A percentile compares a stretch with the other conserved stretches of the same genome.
phyloP scores from a whole-genome alignment of 2,113 vertebrate genomes.

The Elgaria multicarinata region DNA sequence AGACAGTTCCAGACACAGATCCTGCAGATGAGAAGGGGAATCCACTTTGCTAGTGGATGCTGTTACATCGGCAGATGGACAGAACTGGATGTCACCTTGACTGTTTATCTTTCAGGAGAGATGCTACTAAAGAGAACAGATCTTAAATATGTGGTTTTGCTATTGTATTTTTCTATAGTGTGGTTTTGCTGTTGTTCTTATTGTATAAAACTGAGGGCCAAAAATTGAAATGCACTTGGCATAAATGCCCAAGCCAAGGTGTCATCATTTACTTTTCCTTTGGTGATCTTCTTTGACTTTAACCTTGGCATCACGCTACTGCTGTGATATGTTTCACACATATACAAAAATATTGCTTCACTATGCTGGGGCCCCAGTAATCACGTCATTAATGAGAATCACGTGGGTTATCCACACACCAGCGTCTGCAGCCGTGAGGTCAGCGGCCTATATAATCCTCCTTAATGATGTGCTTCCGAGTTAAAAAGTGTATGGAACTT shows the following conservation, averaged over 20 bases:
- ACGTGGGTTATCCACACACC: background rate
- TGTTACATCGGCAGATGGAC: background rate
- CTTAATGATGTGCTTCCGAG: background rate
- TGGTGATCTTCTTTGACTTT: background rate
- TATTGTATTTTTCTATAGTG: too few species aligned
- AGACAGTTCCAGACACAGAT: background rate
- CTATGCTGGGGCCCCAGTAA: background rate
- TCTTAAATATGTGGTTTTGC: background rate
- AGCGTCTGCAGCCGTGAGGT: background rate
- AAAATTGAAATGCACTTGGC: background rate
- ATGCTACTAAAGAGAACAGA: background rate
- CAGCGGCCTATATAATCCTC: background rate
- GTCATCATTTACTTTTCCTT: background rate
- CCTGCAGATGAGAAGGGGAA: background rate
- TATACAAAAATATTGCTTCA: background rate
- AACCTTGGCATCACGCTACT: background rate
- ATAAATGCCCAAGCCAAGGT: background rate
- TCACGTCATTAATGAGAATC: background rate
- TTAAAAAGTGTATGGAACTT: background rate
- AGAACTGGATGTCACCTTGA: background rate
- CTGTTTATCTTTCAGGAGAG: background rate
- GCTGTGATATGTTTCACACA: background rate
- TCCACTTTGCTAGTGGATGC: background rate
- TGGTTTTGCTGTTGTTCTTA: too few species aligned
- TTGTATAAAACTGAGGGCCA: background rate